Conservation (phyloP, 2,888 invertebrate genomes). For the Stegana nigrithorax region DNA sequence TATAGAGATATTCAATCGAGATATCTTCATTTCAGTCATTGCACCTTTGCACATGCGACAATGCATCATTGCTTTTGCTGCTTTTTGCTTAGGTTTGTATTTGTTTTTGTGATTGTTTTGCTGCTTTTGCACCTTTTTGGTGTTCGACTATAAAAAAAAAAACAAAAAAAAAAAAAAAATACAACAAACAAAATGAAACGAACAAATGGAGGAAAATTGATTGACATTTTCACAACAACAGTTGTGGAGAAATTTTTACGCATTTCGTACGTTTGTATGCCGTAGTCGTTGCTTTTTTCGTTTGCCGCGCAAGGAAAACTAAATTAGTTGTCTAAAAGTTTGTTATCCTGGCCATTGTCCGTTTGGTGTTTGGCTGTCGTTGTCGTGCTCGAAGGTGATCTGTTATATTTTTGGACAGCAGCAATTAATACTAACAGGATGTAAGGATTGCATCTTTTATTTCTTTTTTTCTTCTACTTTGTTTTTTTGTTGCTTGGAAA, state of each 20-base stretch:
- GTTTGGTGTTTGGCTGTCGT: not conserved
- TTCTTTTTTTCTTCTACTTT: constrained; percentile 29
- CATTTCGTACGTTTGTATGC: no score
- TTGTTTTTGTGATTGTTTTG: constrained; percentile 31
- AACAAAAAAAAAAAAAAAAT: not conserved
- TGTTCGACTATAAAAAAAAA: no score
- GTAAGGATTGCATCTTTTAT: no score
- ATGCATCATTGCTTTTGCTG: constrained; percentile 53
- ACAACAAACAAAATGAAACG: no score
- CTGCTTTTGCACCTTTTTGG: no score
- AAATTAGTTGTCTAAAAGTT: constrained; percentile 38
- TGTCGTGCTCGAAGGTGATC: constrained; percentile 56
- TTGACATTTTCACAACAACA: constrained; percentile 61
- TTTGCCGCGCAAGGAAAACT: not conserved
- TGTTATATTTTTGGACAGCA: constrained; percentile 65
- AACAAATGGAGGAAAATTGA: constrained; percentile 52
- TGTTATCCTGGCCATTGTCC: constrained; percentile 22
- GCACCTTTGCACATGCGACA: constrained; percentile 57
- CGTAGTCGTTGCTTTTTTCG: not conserved
- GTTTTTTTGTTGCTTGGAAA: not conserved
- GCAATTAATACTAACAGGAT: constrained; percentile 64
- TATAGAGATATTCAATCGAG: constrained; percentile 52
- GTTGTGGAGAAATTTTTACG: not conserved
- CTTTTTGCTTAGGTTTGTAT: constrained; percentile 23
- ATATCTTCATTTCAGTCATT: constrained; percentile 49